A percentile compares a stretch with the other conserved stretches of the same genome.
Conservation (phyloP, 1,140 invertebrate genomes). For the Tetraneura akinire region DNA sequence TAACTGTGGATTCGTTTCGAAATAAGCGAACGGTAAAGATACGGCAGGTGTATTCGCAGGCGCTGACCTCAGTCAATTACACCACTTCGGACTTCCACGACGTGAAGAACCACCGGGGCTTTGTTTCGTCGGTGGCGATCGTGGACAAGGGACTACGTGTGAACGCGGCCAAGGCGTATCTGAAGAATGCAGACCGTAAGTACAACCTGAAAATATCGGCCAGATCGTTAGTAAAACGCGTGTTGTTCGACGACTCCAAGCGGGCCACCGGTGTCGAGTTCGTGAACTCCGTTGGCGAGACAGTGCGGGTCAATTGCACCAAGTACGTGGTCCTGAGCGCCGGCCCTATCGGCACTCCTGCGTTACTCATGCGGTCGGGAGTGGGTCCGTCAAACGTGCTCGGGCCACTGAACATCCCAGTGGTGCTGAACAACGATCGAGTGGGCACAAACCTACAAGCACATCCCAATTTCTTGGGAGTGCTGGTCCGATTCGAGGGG, state of each 20-base stretch:
- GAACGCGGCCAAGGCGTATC: constrained; percentile 72
- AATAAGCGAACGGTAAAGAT: constrained; percentile 2
- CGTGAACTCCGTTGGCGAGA: constrained; percentile 59
- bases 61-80: background rate
- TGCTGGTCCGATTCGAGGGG: constrained; percentile 7
- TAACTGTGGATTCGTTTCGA: constrained; percentile 24
- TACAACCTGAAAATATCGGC: constrained; percentile 73
- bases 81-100: background rate
- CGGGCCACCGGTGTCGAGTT: constrained; percentile 65
- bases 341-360: constrained; percentile 73
- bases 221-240: constrained; percentile 64
- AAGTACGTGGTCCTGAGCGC: constrained; percentile 72
- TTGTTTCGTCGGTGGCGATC: constrained; percentile 22
- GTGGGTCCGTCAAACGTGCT: constrained; percentile 55
- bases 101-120: constrained; percentile 24
- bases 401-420: constrained; percentile 56
- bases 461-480: constrained; percentile 59
- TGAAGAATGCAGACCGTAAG: constrained; percentile 69
- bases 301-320: constrained; percentile 57
- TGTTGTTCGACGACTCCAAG: constrained; percentile 67
- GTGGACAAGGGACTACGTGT: constrained; percentile 67
- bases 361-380: constrained; percentile 62
- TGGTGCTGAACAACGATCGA: constrained; percentile 62
- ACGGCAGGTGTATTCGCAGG: background rate
- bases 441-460: constrained; percentile 79